Evolutionary conservation across 1,140 invertebrate genomes (phyloP).

Genomic region (Solenopsis fugax): DNA sequence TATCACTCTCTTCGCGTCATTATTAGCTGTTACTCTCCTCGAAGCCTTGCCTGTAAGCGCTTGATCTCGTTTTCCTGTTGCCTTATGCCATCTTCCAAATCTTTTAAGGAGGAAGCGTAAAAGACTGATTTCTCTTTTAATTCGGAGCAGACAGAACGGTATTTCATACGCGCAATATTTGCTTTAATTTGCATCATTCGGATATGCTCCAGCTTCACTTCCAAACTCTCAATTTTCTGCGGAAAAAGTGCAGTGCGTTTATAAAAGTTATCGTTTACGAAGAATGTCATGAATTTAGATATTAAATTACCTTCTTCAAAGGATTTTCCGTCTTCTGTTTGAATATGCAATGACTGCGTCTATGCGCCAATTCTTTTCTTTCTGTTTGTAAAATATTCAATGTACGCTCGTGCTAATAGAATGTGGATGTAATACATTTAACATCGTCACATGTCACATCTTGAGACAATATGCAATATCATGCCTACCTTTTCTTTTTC

Average conservation of each 20-base stretch:
- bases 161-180: constrained; percentile 92
- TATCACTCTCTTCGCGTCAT: neutral
- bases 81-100: constrained; percentile 89
- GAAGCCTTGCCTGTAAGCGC: constrained; percentile 85
- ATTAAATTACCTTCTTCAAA: constrained; percentile 81
- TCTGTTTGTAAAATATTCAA: constrained; percentile 44
- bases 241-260: neutral
- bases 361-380: constrained; percentile 21
- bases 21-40: neutral
- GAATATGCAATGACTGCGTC: constrained; percentile 63
- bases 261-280: neutral
- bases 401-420: constrained; percentile 24
- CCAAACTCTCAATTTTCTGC: constrained; percentile 90
- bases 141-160: constrained; percentile 90
- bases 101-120: constrained; percentile 91
- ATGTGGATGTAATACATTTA: constrained; percentile 14
- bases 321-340: constrained; percentile 82
- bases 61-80: constrained; percentile 91
- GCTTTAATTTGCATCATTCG: constrained; percentile 93
- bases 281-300: neutral
- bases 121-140: constrained; percentile 90
- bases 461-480: neutral
- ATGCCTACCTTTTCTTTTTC: constrained; percentile 87
- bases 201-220: constrained; percentile 88
- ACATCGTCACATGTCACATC: neutral